Base-by-base conservation (phyloP, 2,888 invertebrate species). In the Cactoblastis cactorum region DNA sequence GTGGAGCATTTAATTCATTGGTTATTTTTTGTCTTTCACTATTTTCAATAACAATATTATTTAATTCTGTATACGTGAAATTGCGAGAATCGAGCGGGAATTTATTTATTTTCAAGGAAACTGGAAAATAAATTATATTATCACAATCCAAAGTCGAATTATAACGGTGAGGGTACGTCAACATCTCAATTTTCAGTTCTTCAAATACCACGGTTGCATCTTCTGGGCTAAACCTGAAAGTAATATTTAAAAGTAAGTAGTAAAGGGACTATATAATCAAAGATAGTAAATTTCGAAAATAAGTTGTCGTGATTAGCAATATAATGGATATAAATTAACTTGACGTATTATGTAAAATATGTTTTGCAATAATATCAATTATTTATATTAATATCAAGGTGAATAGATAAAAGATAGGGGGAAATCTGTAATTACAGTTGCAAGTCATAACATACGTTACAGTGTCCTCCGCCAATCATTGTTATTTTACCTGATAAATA, bases 61-160 rank as follows among this genome's bases (percentile, higher is more conserved):
- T 49, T 14, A 45, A 53, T 43, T 62, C 62, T 19, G 47, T 51
- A 52, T 73, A 81, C 0, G 80, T 77, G 19, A 73, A 80, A 49
- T 86, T 82, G 5, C 60, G 55, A 0, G 78, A 69, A 5, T 71
- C 71, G 0, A 92, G 62, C 0, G 92, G 92, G 28, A 85, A 82
- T 45, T 91, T 88, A 18, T 79, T 85, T 32, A 81, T 80, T 51
- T 80, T 73, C 1, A 92, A 55, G 0, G 91, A 90, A 22, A 83
- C 72, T 0, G 92, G 92, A 54, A 77, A 90, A 57, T 92, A 91
- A 1, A 83, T 69, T 0, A 80, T 69, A 38, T 86, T 79, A 15
- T 83, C 75, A 45, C 86, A 83, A 15, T 75, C 59, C 0, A 87
- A 65, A 0, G 79, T 75, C 0, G 51, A 52, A 55, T 90, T 89